phyloP scores from a whole-genome alignment of 2,113 vertebrate genomes.

The Calonectris borealis region DNA sequence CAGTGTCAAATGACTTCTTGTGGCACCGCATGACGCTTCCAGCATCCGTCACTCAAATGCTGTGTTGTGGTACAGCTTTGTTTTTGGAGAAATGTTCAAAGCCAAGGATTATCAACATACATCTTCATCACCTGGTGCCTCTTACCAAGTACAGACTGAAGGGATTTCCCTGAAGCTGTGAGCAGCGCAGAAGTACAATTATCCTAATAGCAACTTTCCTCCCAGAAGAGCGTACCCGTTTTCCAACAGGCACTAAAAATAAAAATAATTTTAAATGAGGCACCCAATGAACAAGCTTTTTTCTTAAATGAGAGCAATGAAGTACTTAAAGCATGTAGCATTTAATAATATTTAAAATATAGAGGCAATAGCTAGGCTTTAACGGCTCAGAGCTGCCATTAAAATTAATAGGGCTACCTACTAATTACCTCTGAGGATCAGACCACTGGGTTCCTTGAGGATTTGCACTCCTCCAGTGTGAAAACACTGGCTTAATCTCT shows the following conservation, averaged over 20 bases:
- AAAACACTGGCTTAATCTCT: background rate
- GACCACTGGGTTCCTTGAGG: constrained; percentile 18
- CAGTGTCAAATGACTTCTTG: background rate
- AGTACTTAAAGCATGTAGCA: constrained; percentile 16
- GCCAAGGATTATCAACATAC: background rate
- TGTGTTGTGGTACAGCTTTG: background rate
- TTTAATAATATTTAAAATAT: constrained; percentile 55
- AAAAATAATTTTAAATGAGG: background rate
- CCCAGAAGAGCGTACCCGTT: background rate
- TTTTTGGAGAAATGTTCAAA: background rate
- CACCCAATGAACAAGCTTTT: background rate
- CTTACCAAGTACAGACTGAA: background rate
- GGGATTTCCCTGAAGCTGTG: background rate
- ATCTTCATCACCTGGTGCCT: constrained; percentile 32
- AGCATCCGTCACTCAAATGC: background rate
- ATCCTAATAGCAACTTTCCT: background rate
- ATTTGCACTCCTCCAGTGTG: constrained; percentile 23
- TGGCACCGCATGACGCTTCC: rapidly evolving
- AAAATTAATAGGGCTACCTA: constrained; percentile 59
- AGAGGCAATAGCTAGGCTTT: constrained; percentile 37
- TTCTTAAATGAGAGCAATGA: constrained; percentile 24
- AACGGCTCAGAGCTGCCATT: constrained; percentile 50
- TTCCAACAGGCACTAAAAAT: constrained; percentile 8
- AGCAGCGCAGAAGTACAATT: background rate
- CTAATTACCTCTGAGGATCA: constrained; percentile 55